A percentile compares a stretch with the other conserved stretches of the same genome.
These are phyloP conservation scores for Drosophila ogumai DNA, from an alignment of 1,140 invertebrate genomes.

Conservation along the genomic window DNA sequence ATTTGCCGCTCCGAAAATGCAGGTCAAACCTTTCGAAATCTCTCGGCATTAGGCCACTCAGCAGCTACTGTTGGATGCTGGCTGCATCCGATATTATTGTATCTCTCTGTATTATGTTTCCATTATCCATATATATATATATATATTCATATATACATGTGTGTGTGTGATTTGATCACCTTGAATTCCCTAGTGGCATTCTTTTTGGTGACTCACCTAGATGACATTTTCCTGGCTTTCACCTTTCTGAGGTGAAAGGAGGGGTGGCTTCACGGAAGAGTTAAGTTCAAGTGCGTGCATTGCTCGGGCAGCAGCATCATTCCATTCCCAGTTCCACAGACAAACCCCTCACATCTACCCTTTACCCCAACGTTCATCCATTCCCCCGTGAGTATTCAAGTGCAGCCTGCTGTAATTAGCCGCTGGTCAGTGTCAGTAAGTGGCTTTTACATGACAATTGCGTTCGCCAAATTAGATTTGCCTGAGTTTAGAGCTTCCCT, in stretches of 20 bases:
- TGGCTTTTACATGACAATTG: constrained; percentile 51
- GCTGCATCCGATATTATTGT: constrained; percentile 1
- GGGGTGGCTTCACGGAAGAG: too few species aligned
- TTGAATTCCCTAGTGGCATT: constrained; percentile 19
- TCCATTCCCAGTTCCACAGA: too few species aligned
- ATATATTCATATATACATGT: too few species aligned
- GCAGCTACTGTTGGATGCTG: not conserved
- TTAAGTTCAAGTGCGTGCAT: constrained; percentile 52
- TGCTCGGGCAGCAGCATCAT: constrained; percentile 9
- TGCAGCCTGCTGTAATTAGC: constrained; percentile 41
- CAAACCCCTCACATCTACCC: not conserved
- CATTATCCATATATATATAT: not conserved
- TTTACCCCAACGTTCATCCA: not conserved
- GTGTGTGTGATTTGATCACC: constrained; percentile 2
- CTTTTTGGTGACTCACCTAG: constrained; percentile 1
- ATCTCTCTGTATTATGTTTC: not conserved
- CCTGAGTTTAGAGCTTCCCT: constrained; percentile 8
- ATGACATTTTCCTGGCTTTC: not conserved
- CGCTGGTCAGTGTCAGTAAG: constrained; percentile 47
- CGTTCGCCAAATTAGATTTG: constrained; percentile 41
- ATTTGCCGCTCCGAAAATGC: constrained; percentile 51
- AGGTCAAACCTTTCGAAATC: constrained; percentile 57
- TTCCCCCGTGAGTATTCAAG: constrained; percentile 20
- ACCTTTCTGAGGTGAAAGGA: not conserved
- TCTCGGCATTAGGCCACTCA: constrained; percentile 27